Evolutionary conservation across 1,140 invertebrate species (phyloP), one percentile per base, ranked within the genome.

Genomic region (Tetramorium alpestre): DNA sequence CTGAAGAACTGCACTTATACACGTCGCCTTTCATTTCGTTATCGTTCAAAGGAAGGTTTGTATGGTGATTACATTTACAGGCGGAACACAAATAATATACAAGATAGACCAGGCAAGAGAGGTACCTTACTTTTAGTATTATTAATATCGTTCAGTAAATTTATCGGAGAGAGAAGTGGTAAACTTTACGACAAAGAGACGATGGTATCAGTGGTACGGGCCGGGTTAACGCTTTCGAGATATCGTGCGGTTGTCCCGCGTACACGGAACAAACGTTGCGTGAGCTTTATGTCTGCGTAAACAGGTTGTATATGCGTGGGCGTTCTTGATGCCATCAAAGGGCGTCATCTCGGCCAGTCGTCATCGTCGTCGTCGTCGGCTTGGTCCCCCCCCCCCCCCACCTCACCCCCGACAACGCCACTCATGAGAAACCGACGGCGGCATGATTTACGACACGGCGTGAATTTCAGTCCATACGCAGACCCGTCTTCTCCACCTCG

Each of bases 221-320:
- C 51, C 54, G 38, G 11, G 25, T 73, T 82, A 73, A 82, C 16
- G 33, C 33, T 81, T 60, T 60, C 69, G 41, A 73, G 41, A 28
- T 81, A 84, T 73, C 67, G 49, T 75, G 28, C 70, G 25, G 41
- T 77, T 80, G 60, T 64, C 16, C 56, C 65, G 41, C 56, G 44
- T 51, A 44, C 47, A 49, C 60, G 22, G 67, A 49, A 54, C 82
- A 58, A 49, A 47, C 84, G 22, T 73, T 44, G 4, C 70, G 28
- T 25, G 77, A 77, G 81, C 67, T 90, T 90, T 89, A 90, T 73
- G 85, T 25, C 8, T 22, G 44, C 64, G 67, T 77, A 87, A 90
- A 90, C 70, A 72, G 49, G 11, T 25, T 49, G 69, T 44, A 67
- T 38, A 38, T 47, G 65, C 89, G 89, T 90, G 49, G 88, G 88